Base-by-base conservation (phyloP, 2,888 invertebrate species). In the Meiosimyza platycephala region DNA sequence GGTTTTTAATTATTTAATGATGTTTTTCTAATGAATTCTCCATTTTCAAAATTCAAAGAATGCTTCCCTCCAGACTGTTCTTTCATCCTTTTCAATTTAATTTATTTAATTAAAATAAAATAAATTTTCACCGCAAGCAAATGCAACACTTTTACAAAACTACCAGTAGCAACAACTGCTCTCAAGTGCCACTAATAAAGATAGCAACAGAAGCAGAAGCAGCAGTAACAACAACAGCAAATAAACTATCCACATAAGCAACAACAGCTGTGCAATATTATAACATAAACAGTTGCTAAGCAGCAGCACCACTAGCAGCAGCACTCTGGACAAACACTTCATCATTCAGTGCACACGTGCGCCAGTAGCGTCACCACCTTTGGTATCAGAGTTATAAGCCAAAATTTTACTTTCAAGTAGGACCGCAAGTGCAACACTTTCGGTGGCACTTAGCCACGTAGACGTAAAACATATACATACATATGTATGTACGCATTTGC, bases 311-410 rank as follows among this genome's bases (percentile, higher is more conserved):
- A 40, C 40, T 4, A 28, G 28, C 40, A 9, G 1, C 40, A 6
- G 40, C 6, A 40, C 40, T 40, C 40, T 40, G 40, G 40, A 9
- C 40, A 40, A 40, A 40, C 40, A 40, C 40, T 40, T 40, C 40
- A 40, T 40, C 40, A 40, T 40, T 40, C 40, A 40, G 40, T 40
- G 40, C 40, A 40, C 40, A 40, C 40, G 40, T 40, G 40, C 40
- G 40, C 40, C 40, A 40, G 40, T 40, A 40, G 40, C 40, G 9
- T 40, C 40, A 9, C 40, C 57, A 57, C 57, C 40, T 57, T 57
- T 57, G 22, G 55, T n/a, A 22, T n/a, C 18, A 18, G 13, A 57
- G 57, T 57, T 57, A 12, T 57, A 57, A 57, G 57, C 57, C 57
- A 28, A 57, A 57, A 57, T 18, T 57, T 57, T 28, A 57, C 57